Base-by-base conservation (phyloP, 1,140 invertebrate species). In the Hyposmocoma kahamanoa region DNA sequence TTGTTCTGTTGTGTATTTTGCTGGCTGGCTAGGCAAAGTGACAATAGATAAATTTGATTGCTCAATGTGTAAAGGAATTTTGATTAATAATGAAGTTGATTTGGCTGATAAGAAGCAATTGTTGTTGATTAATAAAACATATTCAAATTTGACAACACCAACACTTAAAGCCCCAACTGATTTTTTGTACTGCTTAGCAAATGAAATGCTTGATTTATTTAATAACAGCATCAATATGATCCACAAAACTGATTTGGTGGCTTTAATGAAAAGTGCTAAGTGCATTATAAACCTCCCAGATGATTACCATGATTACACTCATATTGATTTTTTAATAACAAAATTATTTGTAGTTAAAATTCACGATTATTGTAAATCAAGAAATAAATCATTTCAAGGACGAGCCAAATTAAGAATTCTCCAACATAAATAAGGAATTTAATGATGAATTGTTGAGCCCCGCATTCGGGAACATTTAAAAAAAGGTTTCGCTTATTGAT, bases 1-100 rank as follows among this genome's bases (percentile, higher is more conserved):
- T 17, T 50, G 48, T 38, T 50, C 48, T 22, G 26, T 44, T 44
- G 48, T 50, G 1, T 50, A 50, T 50, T 50, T 50, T 50, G 48
- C 48, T 24, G 48, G 48, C 22, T 50, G 42, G 41, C 26, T 50
- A 10, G 48, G 41, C 24, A 50, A 50, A 26, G 22, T 21, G 20
- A 44, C 28, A 26, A 38, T 50, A 3, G 38, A 43, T 22, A 50
- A 50, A 50, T 44, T 43, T 38, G 15, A 38, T 38, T 50, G 30
- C 43, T 22, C 0, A 22, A 20, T 42, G 13, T 50, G 41, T 26
- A 50, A 42, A 15, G 17, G 43, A 15, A 22, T 43, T 11, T 34
- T 50, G 22, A 19, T 43, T 17, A 42, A 42, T 22, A 28, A 50
- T 50, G 8, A 50, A 34, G 19, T 43, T 43, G 42, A 46, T 32